Percentiles rank a stretch among this genome's conserved stretches.
Conservation (phyloP, 2,797 vertebrate species). For the Oryzias dopingdopingensis region DNA sequence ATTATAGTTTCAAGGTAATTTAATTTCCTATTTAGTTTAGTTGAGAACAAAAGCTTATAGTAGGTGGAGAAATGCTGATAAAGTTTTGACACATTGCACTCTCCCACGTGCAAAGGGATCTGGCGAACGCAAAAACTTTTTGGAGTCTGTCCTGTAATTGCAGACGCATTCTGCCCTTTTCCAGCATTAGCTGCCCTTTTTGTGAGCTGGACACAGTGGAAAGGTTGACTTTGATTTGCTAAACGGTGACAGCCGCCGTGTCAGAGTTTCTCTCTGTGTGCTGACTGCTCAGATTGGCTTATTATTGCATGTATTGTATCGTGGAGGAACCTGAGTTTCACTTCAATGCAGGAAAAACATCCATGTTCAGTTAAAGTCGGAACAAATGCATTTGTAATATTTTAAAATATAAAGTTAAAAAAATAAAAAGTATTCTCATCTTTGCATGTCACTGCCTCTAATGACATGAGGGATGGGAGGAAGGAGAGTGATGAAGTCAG, state of each 20-base stretch:
- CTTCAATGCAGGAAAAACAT: too few relatives aligned
- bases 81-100: too few relatives aligned
- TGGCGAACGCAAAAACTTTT: too few relatives aligned
- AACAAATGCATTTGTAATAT: too few relatives aligned
- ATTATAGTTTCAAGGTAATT: too few relatives aligned
- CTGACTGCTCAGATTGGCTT: constrained; percentile 21
- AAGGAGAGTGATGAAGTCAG: constrained; percentile 33
- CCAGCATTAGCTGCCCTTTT: constrained; percentile 44
- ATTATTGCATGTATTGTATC: constrained; percentile 20
- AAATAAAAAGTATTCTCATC: constrained; percentile 8
- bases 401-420: too few relatives aligned
- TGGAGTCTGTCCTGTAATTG: constrained; percentile 25
- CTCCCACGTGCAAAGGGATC: neutral
- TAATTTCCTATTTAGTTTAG: too few relatives aligned
- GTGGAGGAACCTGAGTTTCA: neutral
- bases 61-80: too few relatives aligned
- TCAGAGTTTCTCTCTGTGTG: constrained; percentile 21
- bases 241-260: constrained; percentile 20
- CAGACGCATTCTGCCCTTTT: constrained; percentile 37
- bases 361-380: too few relatives aligned
- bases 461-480: constrained; percentile 24
- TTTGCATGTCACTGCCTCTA: constrained; percentile 1
- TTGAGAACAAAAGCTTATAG: too few relatives aligned
- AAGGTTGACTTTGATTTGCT: constrained; percentile 63
- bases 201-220: constrained; percentile 46